A percentile compares a stretch with the other conserved stretches of the same genome.
These are phyloP conservation scores for Drosophila seclusa DNA, from an alignment of 2,888 invertebrate species.

Conservation along the genomic window DNA sequence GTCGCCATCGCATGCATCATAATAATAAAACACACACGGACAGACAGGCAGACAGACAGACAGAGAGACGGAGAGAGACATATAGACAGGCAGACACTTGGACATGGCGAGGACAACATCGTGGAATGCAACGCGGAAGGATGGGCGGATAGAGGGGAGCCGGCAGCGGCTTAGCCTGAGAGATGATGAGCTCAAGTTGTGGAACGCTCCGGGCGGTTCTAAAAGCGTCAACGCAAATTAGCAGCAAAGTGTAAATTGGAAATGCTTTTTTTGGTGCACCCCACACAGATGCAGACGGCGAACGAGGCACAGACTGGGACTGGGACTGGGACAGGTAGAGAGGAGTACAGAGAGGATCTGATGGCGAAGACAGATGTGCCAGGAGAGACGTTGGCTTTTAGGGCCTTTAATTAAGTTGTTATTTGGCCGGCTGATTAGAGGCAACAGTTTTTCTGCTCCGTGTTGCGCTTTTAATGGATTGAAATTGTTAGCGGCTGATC, in stretches of 20 bases:
- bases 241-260: slow-evolving; percentile 81
- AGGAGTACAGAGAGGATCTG: neutral
- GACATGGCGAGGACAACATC: slow-evolving; percentile 71
- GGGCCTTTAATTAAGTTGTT: slow-evolving; percentile 75
- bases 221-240: slow-evolving; percentile 80
- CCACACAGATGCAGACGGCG: slow-evolving; percentile 50
- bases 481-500: slow-evolving; percentile 56
- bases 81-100: slow-evolving; percentile 62
- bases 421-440: slow-evolving; percentile 74
- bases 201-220: slow-evolving; percentile 74
- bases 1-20: slow-evolving; percentile 75
- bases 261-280: slow-evolving; percentile 80
- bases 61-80: slow-evolving; percentile 18
- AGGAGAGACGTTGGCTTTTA: slow-evolving; percentile 59
- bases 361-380: slow-evolving; percentile 7
- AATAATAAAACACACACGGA: slow-evolving; percentile 75
- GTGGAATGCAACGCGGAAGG: slow-evolving; percentile 65
- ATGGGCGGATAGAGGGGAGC: slow-evolving; percentile 9
- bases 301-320: slow-evolving; percentile 27
- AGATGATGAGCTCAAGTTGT: slow-evolving; percentile 50
- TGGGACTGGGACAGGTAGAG: slow-evolving; percentile 1
- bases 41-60: slow-evolving; percentile 27
- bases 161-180: slow-evolving; percentile 16
- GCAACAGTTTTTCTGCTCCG: slow-evolving; percentile 60
- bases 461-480: slow-evolving; percentile 47